Evolutionary conservation across 2,113 vertebrate genomes (phyloP), one percentile per base, ranked within the genome.

Genomic region (Malurus elegans): DNA sequence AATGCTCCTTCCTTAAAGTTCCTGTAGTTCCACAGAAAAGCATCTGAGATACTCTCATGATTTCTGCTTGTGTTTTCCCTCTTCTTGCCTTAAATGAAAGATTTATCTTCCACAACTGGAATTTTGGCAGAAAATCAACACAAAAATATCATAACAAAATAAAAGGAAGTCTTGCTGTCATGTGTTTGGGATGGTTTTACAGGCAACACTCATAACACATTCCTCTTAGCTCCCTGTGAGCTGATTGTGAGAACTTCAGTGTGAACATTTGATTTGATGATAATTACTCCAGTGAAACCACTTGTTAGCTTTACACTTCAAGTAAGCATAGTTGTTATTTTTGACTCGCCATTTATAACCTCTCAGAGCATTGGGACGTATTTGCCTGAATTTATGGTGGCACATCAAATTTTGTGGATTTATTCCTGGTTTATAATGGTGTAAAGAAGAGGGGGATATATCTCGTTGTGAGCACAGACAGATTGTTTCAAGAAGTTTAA

Each of bases 261-360:
- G 51, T 32, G 21, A 92, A 92, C 48, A 20, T 45, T 79, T 53
- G 16, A 54, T 80, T 57, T 88, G 80, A 70, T 80, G 31, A 26
- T 76, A 88, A 92, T 72, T 72, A 72, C 56, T 86, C 10, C 45
- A 83, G n/a, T 50, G 64, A 92, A 94, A 69, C 18, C 10, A 56
- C 18, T 86, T 78, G 26, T 66, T 79, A 93, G 15, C 14, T 78
- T 80, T 73, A 73, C 0, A 4, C 38, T 92, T 86, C 15, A 21
- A 61, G 58, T 40, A 75, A 79, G 18, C 36, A 32, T 14, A 16
- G 18, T 38, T 82, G 25, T 69, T 83, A 44, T 73, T 76, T 90
- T 58, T 85, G 32, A 12, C n/a, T 32, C 60, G 18, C 20, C 8
- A 18, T 70, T 80, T 79, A 14, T 32, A 79, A n/a, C 8, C 5